Conservation (phyloP, 1,140 invertebrate genomes). For the Liolophura sinensis region DNA sequence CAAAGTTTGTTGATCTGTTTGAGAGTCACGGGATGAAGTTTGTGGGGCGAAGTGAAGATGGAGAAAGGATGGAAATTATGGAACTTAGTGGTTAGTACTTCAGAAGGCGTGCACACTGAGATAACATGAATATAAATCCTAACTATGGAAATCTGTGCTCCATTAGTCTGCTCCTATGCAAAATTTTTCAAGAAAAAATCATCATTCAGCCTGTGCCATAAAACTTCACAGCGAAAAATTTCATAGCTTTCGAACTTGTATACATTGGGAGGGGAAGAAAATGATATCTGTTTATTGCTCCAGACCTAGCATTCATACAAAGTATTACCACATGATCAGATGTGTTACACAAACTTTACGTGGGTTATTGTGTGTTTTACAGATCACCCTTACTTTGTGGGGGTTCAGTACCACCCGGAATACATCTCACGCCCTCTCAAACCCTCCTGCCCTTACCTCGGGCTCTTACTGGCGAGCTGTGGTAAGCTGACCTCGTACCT, state of each 20-base stretch:
- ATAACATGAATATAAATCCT: too few species aligned
- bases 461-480: conserved; percentile 75
- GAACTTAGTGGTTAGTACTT: conserved; percentile 62
- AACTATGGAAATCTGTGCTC: too few species aligned
- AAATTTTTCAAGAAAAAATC: too few species aligned
- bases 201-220: too few species aligned
- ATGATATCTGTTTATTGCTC: too few species aligned
- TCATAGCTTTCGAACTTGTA: too few species aligned
- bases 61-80: conserved; percentile 80
- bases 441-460: conserved; percentile 94
- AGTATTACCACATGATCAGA: background rate
- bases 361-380: conserved; percentile 24
- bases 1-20: conserved; percentile 76
- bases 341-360: conserved; percentile 3
- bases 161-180: too few species aligned
- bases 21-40: conserved; percentile 87
- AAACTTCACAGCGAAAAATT: too few species aligned
- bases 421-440: conserved; percentile 91
- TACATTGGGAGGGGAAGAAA: too few species aligned
- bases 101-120: too few species aligned
- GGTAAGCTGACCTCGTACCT: conserved; percentile 40
- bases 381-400: conserved; percentile 91
- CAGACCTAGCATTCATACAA: background rate
- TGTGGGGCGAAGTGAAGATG: conserved; percentile 78
- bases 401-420: conserved; percentile 97